Conservation (phyloP, 2,888 invertebrate genomes). For the Punctoribates punctum region DNA sequence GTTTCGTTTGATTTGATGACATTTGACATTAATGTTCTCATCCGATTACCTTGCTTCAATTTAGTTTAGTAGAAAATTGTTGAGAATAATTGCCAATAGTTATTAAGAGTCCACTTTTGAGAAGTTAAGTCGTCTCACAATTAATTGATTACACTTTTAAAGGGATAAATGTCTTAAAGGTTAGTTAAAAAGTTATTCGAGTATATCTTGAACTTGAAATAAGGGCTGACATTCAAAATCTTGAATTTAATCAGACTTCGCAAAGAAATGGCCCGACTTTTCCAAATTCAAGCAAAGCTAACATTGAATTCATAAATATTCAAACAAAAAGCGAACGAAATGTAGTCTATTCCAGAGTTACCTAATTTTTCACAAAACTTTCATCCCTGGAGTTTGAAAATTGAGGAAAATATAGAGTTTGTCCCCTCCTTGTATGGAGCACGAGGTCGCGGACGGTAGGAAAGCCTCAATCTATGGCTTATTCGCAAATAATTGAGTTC, state of each 20-base stretch:
- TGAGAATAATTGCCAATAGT: not conserved
- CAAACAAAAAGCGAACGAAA: too few species aligned
- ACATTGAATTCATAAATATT: too few species aligned
- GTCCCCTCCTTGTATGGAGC: too few species aligned
- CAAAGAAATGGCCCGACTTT: too few species aligned
- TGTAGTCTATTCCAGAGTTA: too few species aligned
- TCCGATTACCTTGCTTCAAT: not conserved
- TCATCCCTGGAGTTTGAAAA: too few species aligned
- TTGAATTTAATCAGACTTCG: not conserved
- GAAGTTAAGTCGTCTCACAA: not conserved
- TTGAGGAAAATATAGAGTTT: too few species aligned
- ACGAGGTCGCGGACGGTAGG: too few species aligned
- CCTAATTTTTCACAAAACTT: too few species aligned
- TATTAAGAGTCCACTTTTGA: not conserved
- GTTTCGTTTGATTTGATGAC: not conserved
- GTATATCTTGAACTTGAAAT: not conserved
- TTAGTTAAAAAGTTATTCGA: not conserved
- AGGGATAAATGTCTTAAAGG: not conserved
- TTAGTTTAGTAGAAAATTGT: not conserved
- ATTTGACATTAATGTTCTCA: not conserved
- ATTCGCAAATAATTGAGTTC: constrained; percentile 23
- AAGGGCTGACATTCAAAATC: too few species aligned
- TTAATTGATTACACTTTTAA: not conserved
- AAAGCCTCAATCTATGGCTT: too few species aligned
- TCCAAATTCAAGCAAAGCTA: too few species aligned